phyloP scores from a whole-genome alignment of 2,888 invertebrate species.

The Erpobdella octoculata region DNA sequence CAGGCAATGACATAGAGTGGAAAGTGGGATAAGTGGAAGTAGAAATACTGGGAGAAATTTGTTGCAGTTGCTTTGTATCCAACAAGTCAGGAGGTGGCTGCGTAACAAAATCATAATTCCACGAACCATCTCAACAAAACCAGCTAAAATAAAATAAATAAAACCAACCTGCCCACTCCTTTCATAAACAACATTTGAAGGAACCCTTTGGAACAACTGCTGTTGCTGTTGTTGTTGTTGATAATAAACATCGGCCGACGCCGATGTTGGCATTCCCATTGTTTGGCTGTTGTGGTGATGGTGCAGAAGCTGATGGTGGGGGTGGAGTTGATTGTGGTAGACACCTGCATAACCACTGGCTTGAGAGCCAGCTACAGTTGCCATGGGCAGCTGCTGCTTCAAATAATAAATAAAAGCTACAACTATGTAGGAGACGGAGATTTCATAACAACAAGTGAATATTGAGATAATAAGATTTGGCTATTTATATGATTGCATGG shows the following conservation, averaged over 20 bases:
- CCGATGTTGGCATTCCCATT: not conserved
- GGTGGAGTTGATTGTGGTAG: not conserved
- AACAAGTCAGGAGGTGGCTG: not conserved
- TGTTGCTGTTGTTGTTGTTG: not conserved
- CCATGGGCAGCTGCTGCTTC: not conserved
- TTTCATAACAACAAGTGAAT: no score
- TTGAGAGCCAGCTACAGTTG: not conserved
- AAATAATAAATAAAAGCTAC: not conserved
- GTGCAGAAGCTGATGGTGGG: not conserved
- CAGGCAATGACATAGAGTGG: not conserved
- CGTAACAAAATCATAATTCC: not conserved
- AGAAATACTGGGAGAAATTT: not conserved
- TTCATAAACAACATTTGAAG: not conserved
- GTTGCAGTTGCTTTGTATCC: not conserved
- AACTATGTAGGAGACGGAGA: not conserved
- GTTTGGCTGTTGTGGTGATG: not conserved
- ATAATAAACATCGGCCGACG: not conserved
- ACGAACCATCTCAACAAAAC: not conserved
- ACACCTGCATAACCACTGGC: not conserved
- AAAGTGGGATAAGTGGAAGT: not conserved
- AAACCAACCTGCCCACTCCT: not conserved
- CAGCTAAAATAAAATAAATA: no score
- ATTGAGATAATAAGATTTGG: no score
- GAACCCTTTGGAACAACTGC: not conserved
- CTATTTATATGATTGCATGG: no score